Evolutionary conservation across 2,888 invertebrate genomes (phyloP).

Genomic region (Drosophila meridionalis): DNA sequence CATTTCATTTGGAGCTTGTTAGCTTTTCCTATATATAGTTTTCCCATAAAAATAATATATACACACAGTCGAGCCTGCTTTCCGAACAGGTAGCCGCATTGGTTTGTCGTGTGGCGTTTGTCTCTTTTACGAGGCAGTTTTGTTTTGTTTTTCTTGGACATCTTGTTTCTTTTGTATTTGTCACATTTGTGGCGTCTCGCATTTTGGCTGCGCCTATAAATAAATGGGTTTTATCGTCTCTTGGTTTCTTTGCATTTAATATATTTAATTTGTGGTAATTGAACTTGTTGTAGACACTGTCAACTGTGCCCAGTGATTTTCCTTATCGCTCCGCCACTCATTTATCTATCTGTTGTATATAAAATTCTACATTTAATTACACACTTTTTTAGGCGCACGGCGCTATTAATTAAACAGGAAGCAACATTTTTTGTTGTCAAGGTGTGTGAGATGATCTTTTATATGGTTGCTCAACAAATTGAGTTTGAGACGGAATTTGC

Average conservation of each 20-base stretch:
- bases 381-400: constrained; percentile 44
- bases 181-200: constrained; percentile 35
- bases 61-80: constrained; percentile 8
- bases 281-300: constrained; percentile 51
- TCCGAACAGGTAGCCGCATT: constrained; percentile 49
- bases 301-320: constrained; percentile 28
- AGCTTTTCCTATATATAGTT: constrained; percentile 57
- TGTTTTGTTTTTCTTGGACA: constrained; percentile 8
- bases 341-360: constrained; percentile 50
- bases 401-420: constrained; percentile 52
- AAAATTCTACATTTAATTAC: constrained; percentile 54
- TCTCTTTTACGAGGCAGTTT: constrained; percentile 54
- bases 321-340: constrained; percentile 19
- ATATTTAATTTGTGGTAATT: constrained; percentile 79
- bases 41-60: constrained; percentile 42
- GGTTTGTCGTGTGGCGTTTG: constrained; percentile 43
- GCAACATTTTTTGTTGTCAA: constrained; percentile 15
- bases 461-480: background rate
- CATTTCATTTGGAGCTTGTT: constrained; percentile 69
- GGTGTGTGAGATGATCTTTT: constrained; percentile 3
- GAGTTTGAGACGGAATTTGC: background rate
- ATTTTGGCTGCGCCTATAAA: constrained; percentile 71
- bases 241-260: constrained; percentile 65
- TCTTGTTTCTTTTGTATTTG: constrained; percentile 32
- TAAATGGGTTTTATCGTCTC: constrained; percentile 69